Evolutionary conservation across 1,140 invertebrate species (phyloP), one percentile per base, ranked within the genome.

Genomic region (Lerema accius): DNA sequence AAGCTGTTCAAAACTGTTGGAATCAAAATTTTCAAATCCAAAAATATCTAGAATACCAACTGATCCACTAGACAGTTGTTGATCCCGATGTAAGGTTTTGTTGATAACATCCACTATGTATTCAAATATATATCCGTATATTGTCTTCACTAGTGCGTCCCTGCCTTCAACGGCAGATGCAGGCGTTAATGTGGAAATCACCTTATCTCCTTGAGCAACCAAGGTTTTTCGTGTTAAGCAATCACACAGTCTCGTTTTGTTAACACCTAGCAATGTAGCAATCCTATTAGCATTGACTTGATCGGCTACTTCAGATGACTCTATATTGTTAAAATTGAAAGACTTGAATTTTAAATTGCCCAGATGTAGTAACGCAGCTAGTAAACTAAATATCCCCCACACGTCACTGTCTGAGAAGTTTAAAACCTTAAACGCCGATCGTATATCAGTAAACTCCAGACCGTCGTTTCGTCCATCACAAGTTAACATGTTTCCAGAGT

Each of bases 1-100:
- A 28, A 99, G 92, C 79, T 99, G 98, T 80, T 99, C 98, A 91
- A 98, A 99, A 91, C 96, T 98, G 83, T 98, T 98, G 1, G 93
- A 93, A 10, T 94, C 93, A 83, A 99, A 98, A 84, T 98, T 98
- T 93, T 99, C 98, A 92, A 99, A 99, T 9, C 98, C 98, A 91
- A 98, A 99, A 71, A 99, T 99, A 84, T 99, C 98, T 37, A 99
- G 90, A 4, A 99, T 96, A 6, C 98, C 98, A 64, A 99, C 98
- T 0, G 95, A 95, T 58, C 92, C 94, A 67, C 95, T 93, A 1
- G 87, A 86, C 1, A 92, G 71, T 9, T 89, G 84, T 65, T 94
- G 92, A 13, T 93, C 93, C 89, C 94, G 95, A 77, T 93, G 96
- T 73, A 99, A 96, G 0, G 97, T 96, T 66, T 93, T 92, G 80